Conservation (phyloP, 2,888 invertebrate species). For the Lordiphosa andalusiaca region DNA sequence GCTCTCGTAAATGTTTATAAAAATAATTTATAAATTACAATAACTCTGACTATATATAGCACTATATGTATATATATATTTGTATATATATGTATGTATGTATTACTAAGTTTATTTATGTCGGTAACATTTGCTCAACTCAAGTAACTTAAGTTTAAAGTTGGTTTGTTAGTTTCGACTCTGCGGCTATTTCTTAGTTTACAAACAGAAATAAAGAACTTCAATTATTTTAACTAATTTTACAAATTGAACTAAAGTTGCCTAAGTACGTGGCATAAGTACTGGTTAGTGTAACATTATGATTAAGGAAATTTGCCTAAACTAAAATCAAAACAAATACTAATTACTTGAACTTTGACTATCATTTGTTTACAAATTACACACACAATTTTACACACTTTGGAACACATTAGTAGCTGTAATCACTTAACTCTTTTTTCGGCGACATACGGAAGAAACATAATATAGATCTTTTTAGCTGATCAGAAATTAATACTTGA, state of each 20-base stretch:
- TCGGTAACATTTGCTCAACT: slow-evolving; percentile 14
- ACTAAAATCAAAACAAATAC: slow-evolving; percentile 44
- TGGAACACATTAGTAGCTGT: slow-evolving; percentile 62
- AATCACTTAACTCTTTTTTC: slow-evolving; percentile 37
- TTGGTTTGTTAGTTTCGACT: slow-evolving; percentile 16
- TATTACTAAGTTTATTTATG: slow-evolving; percentile 33
- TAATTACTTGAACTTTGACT: slow-evolving; percentile 62
- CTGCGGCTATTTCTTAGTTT: slow-evolving; percentile 36
- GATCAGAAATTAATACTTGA: no score
- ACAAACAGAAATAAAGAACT: slow-evolving; percentile 26
- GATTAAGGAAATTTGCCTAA: slow-evolving; percentile 47
- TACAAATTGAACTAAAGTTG: slow-evolving; percentile 60
- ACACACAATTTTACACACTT: slow-evolving; percentile 48
- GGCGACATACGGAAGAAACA: slow-evolving; percentile 3
- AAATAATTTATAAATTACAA: slow-evolving; percentile 71
- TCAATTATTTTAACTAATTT: slow-evolving; percentile 1
- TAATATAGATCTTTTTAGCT: neutral
- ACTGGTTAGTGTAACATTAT: slow-evolving; percentile 20
- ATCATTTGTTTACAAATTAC: slow-evolving; percentile 44
- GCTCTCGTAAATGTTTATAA: slow-evolving; percentile 66
- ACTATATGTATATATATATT: slow-evolving; percentile 28
- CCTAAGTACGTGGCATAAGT: slow-evolving; percentile 39
- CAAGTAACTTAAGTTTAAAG: slow-evolving; percentile 14
- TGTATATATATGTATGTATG: slow-evolving; percentile 23
- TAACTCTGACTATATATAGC: slow-evolving; percentile 54